Evolutionary conservation across 2,888 invertebrate species (phyloP), one percentile per base, ranked within the genome.

Genomic region (Standfussiana lucernea): DNA sequence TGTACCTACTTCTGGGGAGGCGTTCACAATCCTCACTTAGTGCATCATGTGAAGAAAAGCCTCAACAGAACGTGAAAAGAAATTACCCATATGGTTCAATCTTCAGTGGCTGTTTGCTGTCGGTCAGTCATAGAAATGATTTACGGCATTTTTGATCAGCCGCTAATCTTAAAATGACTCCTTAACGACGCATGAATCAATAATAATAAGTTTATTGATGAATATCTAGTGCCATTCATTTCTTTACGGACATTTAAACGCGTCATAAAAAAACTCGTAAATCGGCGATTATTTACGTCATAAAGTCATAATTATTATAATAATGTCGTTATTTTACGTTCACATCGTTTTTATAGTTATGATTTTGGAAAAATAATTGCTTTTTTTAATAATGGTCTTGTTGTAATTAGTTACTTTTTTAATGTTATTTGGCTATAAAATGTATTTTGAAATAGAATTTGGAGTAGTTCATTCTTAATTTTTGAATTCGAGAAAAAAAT

Each of bases 241-340:
- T 79, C 37, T 50, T 21, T 45, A 74, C 35, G 42, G 72, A 80
- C 71, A 11, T 83, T 83, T 83, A 75, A 81, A 74, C 35, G 74
- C 28, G 61, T 69, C 78, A 62, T 87, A 87, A 89, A 87, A 80
- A 56, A 71, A 65, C 69, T 80, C 77, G 62, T 87, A 87, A 80
- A 56, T 79, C 50, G 67, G n/a, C 72, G 69, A 83, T 88, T 88
- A 83, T 83, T 79, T 84, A 76, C 50, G 74, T 85, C 77, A 72
- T 87, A 85, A 87, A 87, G 83, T 79, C 76, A 82, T 85, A 74
- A 87, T 72, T 87, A 83, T 79, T 83, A 71, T 82, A 80, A 85
- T 85, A 85, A 83, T 80, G 78, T 81, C 81, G 75, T 87, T 75
- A 78, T 83, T 83, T 67, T 66, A 82, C 77, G 78, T 81, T 77